These are phyloP conservation scores for Drosophila neocordata DNA, from an alignment of 1,140 invertebrate species.

Conservation along the genomic window DNA sequence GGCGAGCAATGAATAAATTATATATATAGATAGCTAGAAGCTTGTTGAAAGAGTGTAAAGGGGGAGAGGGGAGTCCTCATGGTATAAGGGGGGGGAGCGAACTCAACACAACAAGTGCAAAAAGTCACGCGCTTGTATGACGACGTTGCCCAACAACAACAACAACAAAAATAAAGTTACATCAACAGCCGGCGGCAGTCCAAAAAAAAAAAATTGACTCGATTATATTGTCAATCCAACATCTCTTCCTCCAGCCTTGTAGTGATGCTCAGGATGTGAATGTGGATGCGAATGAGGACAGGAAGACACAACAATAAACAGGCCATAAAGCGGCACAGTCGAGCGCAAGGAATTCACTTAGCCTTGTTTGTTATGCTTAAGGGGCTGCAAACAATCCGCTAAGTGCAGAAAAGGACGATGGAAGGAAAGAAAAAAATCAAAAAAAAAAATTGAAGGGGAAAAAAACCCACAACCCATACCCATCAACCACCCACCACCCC, in stretches of 20 bases:
- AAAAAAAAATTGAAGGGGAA: background rate
- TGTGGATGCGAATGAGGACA: constrained; percentile 13
- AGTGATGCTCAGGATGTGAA: background rate
- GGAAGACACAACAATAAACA: constrained; percentile 78
- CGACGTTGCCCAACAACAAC: background rate
- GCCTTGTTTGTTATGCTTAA: constrained; percentile 82
- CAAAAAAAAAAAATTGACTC: constrained; percentile 80
- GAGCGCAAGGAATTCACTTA: constrained; percentile 81
- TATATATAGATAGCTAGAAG: constrained; percentile 19
- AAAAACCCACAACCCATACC: background rate
- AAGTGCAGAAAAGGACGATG: constrained; percentile 53
- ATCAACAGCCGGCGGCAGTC: constrained; percentile 67
- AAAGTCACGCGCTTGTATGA: constrained; percentile 81
- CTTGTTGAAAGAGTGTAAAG: background rate
- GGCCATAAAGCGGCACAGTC: constrained; percentile 77
- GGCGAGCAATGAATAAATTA: constrained; percentile 81
- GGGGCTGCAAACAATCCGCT: constrained; percentile 81
- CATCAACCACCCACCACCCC: background rate
- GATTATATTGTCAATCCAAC: constrained; percentile 71
- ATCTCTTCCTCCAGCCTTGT: background rate
- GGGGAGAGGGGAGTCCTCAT: background rate
- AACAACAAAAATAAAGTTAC: constrained; percentile 63
- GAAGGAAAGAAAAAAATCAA: no score
- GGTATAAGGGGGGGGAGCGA: background rate
- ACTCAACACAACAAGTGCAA: constrained; percentile 75